Evolutionary conservation across 1,140 invertebrate species (phyloP).

Genomic region (Euwallacea fornicatus): DNA sequence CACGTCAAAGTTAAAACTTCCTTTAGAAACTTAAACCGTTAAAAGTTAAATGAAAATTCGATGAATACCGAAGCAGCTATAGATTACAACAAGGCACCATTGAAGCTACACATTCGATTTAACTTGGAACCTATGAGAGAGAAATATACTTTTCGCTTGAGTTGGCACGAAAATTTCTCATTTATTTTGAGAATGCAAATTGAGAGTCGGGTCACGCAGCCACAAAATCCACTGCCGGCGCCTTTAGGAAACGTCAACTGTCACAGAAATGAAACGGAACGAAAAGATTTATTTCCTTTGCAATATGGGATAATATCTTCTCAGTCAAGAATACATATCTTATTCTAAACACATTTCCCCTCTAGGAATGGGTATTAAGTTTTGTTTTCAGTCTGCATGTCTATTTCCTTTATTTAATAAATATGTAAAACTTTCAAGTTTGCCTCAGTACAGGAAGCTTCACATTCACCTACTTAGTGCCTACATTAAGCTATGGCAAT

Average conservation of each 20-base stretch:
- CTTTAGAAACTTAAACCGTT: conserved; percentile 1
- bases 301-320: conserved; percentile 30
- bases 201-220: conserved; percentile 26
- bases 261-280: conserved; percentile 24
- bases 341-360: too few relatives aligned
- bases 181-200: conserved; percentile 31
- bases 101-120: neutral
- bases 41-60: conserved; percentile 7
- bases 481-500: too few relatives aligned
- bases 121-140: neutral
- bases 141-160: conserved; percentile 25
- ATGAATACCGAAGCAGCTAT: too few relatives aligned
- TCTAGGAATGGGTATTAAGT: too few relatives aligned
- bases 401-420: too few relatives aligned
- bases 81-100: too few relatives aligned
- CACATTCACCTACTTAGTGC: too few relatives aligned
- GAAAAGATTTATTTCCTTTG: conserved; percentile 32
- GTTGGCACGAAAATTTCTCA: conserved; percentile 24
- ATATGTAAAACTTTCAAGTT: too few relatives aligned
- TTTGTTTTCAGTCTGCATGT: too few relatives aligned
- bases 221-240: conserved; percentile 25
- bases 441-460: too few relatives aligned
- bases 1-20: conserved; percentile 1
- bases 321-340: conserved; percentile 14
- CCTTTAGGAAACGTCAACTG: conserved; percentile 31